Percentiles rank a stretch among this genome's conserved stretches.
Conservation (phyloP, 2,113 vertebrate species). For the Gallinago paraguaiae region DNA sequence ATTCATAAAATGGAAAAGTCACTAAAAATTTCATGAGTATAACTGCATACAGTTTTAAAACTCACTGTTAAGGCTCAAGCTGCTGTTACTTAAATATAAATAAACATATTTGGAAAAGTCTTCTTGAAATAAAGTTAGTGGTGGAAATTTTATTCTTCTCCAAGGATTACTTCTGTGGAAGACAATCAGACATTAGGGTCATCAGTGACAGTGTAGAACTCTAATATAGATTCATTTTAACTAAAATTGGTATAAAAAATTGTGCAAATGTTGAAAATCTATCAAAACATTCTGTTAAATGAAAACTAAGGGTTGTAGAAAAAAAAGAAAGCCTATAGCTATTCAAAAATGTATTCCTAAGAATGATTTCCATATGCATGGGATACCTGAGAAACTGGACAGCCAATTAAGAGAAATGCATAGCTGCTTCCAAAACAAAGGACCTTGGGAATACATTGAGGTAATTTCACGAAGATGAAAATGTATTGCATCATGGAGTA, state of each 20-base stretch:
- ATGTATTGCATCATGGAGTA: neutral
- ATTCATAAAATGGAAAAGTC: neutral
- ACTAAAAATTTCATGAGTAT: neutral
- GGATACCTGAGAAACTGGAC: neutral
- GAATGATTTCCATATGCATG: neutral
- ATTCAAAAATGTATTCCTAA: neutral
- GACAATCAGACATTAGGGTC: neutral
- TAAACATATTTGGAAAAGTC: neutral
- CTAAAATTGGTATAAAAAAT: neutral
- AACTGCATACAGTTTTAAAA: neutral
- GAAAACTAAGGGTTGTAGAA: neutral
- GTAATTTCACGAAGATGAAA: neutral
- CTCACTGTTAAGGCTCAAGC: neutral
- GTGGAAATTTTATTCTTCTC: neutral
- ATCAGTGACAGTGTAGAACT: neutral
- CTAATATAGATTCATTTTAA: neutral
- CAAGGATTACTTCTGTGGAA: neutral
- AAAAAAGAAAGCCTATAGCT: neutral
- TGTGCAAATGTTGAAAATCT: neutral
- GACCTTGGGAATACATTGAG: neutral
- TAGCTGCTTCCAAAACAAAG: neutral
- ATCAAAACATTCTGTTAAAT: neutral
- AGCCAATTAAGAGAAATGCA: neutral
- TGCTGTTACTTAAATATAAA: neutral
- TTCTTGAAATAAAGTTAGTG: neutral